Percentiles rank a stretch among this genome's conserved stretches.
phyloP scores from a whole-genome alignment of 2,113 vertebrate genomes.

The Pelecanus crispus region DNA sequence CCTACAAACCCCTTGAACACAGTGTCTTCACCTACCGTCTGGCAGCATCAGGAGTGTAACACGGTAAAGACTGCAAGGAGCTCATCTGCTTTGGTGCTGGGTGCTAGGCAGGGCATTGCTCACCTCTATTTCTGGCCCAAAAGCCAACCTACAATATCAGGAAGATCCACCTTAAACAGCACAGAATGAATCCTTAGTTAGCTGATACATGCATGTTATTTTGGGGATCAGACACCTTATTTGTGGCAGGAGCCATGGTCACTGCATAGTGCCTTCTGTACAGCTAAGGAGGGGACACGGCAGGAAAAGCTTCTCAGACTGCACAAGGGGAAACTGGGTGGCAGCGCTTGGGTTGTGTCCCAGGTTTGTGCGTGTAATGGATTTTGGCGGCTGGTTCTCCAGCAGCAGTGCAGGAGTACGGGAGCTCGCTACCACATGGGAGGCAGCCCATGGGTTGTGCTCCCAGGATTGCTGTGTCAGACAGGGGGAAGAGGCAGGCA shows the following conservation, averaged over 20 bases:
- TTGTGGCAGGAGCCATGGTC: background rate
- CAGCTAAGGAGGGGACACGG: accelerated
- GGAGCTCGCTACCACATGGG: accelerated
- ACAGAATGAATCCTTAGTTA: background rate
- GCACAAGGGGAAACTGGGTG: too few relatives aligned
- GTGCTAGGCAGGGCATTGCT: background rate
- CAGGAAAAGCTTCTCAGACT: background rate
- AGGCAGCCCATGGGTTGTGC: accelerated
- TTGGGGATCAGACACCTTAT: background rate
- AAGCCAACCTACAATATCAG: background rate
- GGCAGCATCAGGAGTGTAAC: background rate
- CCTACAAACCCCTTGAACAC: background rate
- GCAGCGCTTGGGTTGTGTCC: background rate
- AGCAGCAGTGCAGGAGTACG: background rate
- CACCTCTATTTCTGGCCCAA: background rate
- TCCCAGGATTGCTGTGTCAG: background rate
- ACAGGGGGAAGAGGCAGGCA: accelerated
- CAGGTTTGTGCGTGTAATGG: background rate
- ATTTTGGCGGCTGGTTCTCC: background rate
- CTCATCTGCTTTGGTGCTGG: background rate
- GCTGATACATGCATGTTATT: background rate
- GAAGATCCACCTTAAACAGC: background rate
- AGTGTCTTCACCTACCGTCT: accelerated
- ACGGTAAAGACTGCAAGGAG: background rate
- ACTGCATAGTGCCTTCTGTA: background rate